Conservation (phyloP, 2,888 invertebrate genomes). For the Monoplex corrugatus region DNA sequence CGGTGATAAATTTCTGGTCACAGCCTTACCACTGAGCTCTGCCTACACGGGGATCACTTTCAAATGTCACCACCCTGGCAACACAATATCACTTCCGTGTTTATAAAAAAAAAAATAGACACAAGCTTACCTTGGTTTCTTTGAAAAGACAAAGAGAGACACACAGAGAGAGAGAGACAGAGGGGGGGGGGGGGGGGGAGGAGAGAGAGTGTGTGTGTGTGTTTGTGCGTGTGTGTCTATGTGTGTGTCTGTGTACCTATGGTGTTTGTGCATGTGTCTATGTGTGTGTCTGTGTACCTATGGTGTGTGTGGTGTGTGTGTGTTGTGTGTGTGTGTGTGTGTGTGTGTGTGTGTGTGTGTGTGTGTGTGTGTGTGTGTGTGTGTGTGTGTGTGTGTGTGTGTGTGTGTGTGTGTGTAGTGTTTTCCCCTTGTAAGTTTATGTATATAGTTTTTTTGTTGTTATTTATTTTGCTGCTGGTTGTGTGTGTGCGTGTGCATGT, state of each 20-base stretch:
- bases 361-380: conserved; percentile 8
- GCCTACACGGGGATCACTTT: neutral
- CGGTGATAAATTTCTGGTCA: neutral
- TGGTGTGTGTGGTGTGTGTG: conserved; percentile 17
- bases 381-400: conserved; percentile 30
- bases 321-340: conserved; percentile 11
- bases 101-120: neutral
- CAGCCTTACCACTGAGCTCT: conserved; percentile 11
- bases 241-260: conserved; percentile 7
- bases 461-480: neutral
- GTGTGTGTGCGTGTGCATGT: no score
- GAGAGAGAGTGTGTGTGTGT: neutral
- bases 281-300: neutral
- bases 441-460: neutral
- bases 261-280: neutral
- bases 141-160: neutral
- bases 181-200: neutral
- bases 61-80: neutral
- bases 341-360: neutral
- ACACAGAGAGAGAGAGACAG: neutral
- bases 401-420: neutral
- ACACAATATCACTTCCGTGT: neutral
- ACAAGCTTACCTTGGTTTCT: no score
- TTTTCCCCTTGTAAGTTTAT: neutral
- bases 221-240: conserved; percentile 18